Evolutionary conservation across 2,888 invertebrate genomes (phyloP).

Genomic region (Drosophila nr. perissopoda): DNA sequence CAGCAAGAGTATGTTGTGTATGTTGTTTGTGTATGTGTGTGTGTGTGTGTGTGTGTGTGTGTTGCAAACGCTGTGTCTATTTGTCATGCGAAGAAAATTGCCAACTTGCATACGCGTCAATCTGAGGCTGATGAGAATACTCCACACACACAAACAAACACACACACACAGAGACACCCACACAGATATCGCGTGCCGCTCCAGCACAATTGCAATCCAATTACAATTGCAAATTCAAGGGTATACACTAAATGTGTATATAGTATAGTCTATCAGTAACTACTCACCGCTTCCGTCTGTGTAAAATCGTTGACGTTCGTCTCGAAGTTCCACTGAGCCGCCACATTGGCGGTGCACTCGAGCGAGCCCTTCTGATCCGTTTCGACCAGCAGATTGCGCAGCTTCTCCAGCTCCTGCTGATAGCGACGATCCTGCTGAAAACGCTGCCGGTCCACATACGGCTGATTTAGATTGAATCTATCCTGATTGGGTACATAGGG

Average conservation of each 20-base stretch:
- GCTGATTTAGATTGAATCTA: conserved; percentile 79
- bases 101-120: conserved; percentile 26
- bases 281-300: conserved; percentile 93
- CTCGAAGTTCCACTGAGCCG: conserved; percentile 95
- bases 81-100: conserved; percentile 40
- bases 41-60: conserved; percentile 23
- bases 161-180: conserved; percentile 1
- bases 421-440: conserved; percentile 83
- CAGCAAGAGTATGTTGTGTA: conserved; percentile 37
- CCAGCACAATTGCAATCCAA: conserved; percentile 36
- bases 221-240: conserved; percentile 33
- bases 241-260: conserved; percentile 18
- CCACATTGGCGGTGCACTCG: conserved; percentile 94
- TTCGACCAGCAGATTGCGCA: conserved; percentile 87
- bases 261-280: conserved; percentile 7
- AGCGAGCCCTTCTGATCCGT: conserved; percentile 91
- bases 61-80: conserved; percentile 18
- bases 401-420: conserved; percentile 82
- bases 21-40: conserved; percentile 5
- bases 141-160: conserved; percentile 1
- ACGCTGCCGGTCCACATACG: conserved; percentile 86
- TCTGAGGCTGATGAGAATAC: conserved; percentile 46
- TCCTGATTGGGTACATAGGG: conserved; percentile 77
- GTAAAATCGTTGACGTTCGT: conserved; percentile 93
- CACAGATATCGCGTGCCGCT: conserved; percentile 60